Evolutionary conservation across 2,113 vertebrate species (phyloP), one percentile per base, ranked within the genome.

Genomic region (Sisor rabdophorus): DNA sequence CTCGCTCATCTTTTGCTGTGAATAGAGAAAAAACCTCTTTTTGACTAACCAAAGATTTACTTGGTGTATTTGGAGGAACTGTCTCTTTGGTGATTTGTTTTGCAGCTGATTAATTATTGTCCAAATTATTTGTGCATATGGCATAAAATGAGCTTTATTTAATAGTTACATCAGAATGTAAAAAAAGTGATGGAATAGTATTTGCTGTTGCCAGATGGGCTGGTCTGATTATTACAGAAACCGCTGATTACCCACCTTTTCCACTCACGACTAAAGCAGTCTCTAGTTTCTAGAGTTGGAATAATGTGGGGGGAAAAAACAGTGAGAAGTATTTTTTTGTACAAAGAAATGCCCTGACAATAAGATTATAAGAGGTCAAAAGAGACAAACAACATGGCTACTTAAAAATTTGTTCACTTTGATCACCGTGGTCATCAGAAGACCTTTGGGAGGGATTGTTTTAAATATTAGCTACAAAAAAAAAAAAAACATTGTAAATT

Each of bases 1-100:
- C 73, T 19, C 55, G 56, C 68, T 63, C 54, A 77, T 60, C 63
- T n/a, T 63, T 54, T 24, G 19, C 16, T 71, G 28, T 26, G 30
- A 59, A 47, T 61, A 30, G 12, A 20, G 32, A 44, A 22, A 40
- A 30, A 1, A 47, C 19, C 12, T 53, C 63, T 9, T 56, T n/a
- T 36, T 13, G 54, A 22, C 11, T 48, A 54, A 61, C 12, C 52
- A 71, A 52, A 22, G 20, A 60, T 24, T 28, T 24, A 26, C 13
- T 17, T 30, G 52, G 47, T 52, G 47, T 2, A 70, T 19, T 55
- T 36, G 19, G 19, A 2, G 9, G 11, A 32, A 20, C 4, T 11
- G 7, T 13, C 11, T 30, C 50, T 32, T 16, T 2, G 3, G 7
- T 13, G 19, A 56, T 71, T 55, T 55, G 30, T 55, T 71, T 55